Conservation (phyloP, 2,888 invertebrate genomes). For the Timema cristinae region DNA sequence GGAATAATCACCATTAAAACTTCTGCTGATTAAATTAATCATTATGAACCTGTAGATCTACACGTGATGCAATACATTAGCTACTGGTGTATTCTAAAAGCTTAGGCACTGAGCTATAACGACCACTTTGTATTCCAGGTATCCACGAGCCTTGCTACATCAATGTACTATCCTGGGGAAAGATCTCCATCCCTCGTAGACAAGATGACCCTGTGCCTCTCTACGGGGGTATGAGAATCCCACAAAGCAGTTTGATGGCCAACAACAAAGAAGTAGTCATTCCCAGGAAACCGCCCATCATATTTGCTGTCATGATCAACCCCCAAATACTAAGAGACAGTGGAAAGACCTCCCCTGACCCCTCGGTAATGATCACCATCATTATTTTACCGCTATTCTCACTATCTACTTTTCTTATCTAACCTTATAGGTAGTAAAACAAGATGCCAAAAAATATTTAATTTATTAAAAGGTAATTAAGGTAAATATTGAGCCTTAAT, state of each 20-base stretch:
- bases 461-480: no score
- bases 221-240: constrained; percentile 69
- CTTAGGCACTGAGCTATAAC: no score
- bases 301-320: constrained; percentile 71
- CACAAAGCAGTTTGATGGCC: constrained; percentile 42
- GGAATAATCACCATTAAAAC: no score
- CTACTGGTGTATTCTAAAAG: no score
- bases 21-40: no score
- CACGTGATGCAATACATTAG: no score
- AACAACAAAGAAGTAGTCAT: neutral
- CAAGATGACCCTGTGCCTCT: constrained; percentile 64
- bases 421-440: neutral
- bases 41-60: no score
- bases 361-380: constrained; percentile 46
- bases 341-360: constrained; percentile 63
- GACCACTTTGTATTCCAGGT: no score
- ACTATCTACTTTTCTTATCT: constrained; percentile 3
- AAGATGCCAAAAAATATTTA: no score
- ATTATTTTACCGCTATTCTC: neutral
- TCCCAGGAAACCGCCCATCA: constrained; percentile 50
- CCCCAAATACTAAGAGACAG: constrained; percentile 65
- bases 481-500: no score
- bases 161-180: constrained; percentile 70
- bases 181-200: constrained; percentile 62
- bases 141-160: constrained; percentile 45